Evolutionary conservation across 2,888 invertebrate genomes (phyloP).

Genomic region (Drosophila borealis): DNA sequence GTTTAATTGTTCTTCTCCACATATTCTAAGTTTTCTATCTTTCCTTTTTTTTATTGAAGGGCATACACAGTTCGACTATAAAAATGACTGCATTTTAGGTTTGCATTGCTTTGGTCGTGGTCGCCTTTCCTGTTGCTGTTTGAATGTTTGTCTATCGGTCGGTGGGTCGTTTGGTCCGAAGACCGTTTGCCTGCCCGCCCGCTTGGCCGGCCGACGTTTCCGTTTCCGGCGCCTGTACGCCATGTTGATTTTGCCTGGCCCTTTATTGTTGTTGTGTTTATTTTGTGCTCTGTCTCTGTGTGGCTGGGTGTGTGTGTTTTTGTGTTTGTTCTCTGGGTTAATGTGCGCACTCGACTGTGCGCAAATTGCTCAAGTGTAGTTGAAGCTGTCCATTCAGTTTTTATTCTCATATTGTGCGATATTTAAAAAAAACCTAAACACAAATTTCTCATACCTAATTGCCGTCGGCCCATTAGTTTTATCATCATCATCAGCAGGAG

Average conservation of each 20-base stretch:
- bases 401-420: conserved; percentile 37
- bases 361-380: conserved; percentile 81
- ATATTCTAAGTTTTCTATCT: not conserved
- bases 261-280: conserved; percentile 48
- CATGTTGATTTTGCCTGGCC: conserved; percentile 74
- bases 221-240: conserved; percentile 76
- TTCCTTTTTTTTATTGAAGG: conserved; percentile 1
- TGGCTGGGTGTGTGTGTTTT: conserved; percentile 19
- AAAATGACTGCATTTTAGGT: conserved; percentile 18
- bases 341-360: conserved; percentile 80
- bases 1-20: too few species aligned
- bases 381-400: conserved; percentile 63
- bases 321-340: conserved; percentile 68
- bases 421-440: conserved; percentile 50
- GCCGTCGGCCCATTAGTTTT: conserved; percentile 73
- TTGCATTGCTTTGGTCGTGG: conserved; percentile 32
- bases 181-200: conserved; percentile 37
- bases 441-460: conserved; percentile 68
- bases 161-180: conserved; percentile 44
- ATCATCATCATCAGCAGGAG: conserved; percentile 51
- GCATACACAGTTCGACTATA: conserved; percentile 19
- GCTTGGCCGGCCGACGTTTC: conserved; percentile 74
- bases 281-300: conserved; percentile 24
- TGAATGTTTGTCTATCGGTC: conserved; percentile 68
- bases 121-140: conserved; percentile 51